A percentile compares a stretch with the other conserved stretches of the same genome.
Conservation (phyloP, 2,113 vertebrate species). For the Cyanoramphus novaezelandiae region DNA sequence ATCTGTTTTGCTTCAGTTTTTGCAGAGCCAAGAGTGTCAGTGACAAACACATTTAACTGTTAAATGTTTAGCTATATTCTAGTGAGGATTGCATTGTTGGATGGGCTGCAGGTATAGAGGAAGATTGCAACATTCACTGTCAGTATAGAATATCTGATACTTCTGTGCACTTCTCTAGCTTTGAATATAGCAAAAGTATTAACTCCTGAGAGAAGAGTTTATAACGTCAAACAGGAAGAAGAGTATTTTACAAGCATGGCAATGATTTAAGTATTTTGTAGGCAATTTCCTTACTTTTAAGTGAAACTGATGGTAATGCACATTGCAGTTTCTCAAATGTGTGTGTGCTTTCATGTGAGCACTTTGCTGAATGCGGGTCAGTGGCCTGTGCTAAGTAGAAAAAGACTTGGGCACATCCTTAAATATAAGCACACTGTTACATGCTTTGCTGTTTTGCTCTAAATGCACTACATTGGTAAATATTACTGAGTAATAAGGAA, state of each 20-base stretch:
- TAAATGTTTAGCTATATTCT: not conserved
- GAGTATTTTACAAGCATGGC: not conserved
- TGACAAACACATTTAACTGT: not conserved
- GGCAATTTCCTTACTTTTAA: conserved; percentile 17
- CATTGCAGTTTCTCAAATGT: not conserved
- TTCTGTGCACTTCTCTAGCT: not conserved
- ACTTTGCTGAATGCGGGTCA: not conserved
- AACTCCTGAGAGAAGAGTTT: not conserved
- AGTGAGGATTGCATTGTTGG: not conserved
- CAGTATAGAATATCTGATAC: not conserved
- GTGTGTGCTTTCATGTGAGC: not conserved
- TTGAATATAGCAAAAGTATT: not conserved
- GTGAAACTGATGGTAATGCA: not conserved
- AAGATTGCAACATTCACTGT: not conserved
- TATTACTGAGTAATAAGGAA: not conserved
- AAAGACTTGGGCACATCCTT: not conserved
- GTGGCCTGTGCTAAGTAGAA: not conserved
- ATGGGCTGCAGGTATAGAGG: not conserved
- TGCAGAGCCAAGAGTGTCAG: not conserved
- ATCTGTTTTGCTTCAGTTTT: not conserved
- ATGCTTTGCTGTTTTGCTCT: not conserved
- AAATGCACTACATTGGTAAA: not conserved
- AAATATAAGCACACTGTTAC: not conserved
- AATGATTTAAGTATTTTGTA: not conserved
- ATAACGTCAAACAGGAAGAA: not conserved